Evolutionary conservation across 2,797 vertebrate species (phyloP), one percentile per base, ranked within the genome.

Genomic region (Cheirogaleus major): DNA sequence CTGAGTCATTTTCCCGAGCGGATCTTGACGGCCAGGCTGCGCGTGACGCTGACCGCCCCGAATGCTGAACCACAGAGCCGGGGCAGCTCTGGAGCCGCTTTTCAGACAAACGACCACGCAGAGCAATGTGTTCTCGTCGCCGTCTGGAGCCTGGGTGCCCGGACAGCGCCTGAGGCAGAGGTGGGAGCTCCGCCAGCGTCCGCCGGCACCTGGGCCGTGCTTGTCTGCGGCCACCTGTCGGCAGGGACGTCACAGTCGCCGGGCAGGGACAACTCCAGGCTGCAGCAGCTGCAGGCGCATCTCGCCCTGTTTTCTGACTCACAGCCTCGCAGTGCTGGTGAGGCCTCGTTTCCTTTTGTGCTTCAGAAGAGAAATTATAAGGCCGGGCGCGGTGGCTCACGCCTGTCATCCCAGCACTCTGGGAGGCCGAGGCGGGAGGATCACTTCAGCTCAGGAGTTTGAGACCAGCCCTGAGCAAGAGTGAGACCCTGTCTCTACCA

Each of bases 271-370:
- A 83, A 95, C 76, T 5, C 32, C 22, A 79, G 18, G 23, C 93
- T 75, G 41, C 80, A 80, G 8, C 83, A 57, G 82, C 70, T 93
- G 43, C 50, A 72, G 4, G 12, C 20, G 7, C 57, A 4, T 70
- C 84, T 87, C 57, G 92, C 89, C 50, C 48, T 27, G 27, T 20
- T 95, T 97, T 75, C 83, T 96, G 63, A 89, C 15, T 73, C 57
- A 57, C 15, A 95, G 30, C n/a, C 25, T n/a, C 86, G 23, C 23
- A 72, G 59, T 12, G 72, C 69, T 88, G 1, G 57, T 41, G 20
- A 89, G 61, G 25, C 48, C 48, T 43, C 22, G 1, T 89, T 97
- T 92, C 61, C 65, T 84, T 89, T 82, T 76, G 45, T 95, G 73
- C 65, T 94, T 97, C 82, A 43, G 76, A 88, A 79, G 35, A 89